A percentile compares a stretch with the other conserved stretches of the same genome.
Evolutionary conservation across 2,797 vertebrate genomes (phyloP).

Genomic region (Chelmon rostratus): DNA sequence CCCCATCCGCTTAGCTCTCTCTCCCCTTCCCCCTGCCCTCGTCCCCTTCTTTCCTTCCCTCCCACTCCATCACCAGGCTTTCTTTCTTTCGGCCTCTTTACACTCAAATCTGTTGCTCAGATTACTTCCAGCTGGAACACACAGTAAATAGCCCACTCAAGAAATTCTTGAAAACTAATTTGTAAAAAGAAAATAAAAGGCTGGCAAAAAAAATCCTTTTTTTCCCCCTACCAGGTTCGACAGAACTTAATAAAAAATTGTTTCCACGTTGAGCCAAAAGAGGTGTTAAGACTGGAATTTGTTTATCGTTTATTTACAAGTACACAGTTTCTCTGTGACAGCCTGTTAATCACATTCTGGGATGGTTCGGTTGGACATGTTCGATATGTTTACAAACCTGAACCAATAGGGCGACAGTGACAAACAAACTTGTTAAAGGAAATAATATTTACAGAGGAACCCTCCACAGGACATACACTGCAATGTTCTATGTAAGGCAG

Average conservation of each 20-base stretch:
- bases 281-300: background rate
- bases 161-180: slow-evolving; percentile 38
- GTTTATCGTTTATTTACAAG: slow-evolving; percentile 2
- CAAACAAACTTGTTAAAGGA: background rate
- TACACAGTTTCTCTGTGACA: background rate
- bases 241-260: background rate
- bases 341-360: slow-evolving; percentile 2
- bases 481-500: background rate
- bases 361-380: background rate
- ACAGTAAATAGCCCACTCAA: slow-evolving; percentile 43
- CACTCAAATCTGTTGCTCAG: slow-evolving; percentile 68
- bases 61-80: slow-evolving; percentile 71
- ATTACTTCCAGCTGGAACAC: slow-evolving; percentile 76
- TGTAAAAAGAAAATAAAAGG: slow-evolving; percentile 19
- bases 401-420: background rate
- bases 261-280: background rate
- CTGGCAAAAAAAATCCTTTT: background rate
- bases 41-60: slow-evolving; percentile 66
- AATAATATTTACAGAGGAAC: background rate
- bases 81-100: slow-evolving; percentile 67
- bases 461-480: background rate
- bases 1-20: slow-evolving; percentile 69
- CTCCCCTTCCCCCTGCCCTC: slow-evolving; percentile 59
- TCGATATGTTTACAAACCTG: background rate
- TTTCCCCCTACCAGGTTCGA: background rate